Evolutionary conservation across 2,888 invertebrate genomes (phyloP).

Genomic region (Pilophorus perplexus): DNA sequence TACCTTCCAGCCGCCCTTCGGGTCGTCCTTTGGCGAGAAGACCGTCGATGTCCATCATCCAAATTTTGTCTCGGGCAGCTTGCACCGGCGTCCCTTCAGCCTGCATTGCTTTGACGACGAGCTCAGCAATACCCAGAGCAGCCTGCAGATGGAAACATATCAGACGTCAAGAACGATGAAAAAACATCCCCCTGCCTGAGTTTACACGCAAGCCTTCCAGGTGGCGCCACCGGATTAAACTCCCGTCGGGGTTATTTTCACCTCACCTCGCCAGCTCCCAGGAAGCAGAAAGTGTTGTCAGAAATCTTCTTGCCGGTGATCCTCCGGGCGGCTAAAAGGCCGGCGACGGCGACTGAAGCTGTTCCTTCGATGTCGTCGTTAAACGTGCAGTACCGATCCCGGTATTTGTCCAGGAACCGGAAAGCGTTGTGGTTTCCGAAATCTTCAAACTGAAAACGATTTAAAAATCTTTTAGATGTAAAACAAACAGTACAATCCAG

Average conservation of each 20-base stretch:
- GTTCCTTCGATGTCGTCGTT: constrained; percentile 99
- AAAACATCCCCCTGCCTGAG: too few relatives aligned
- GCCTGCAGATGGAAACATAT: constrained; percentile 60
- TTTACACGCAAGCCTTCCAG: too few relatives aligned
- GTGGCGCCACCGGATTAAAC: too few relatives aligned
- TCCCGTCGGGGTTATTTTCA: too few relatives aligned
- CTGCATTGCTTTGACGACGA: constrained; percentile 86
- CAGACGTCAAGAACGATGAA: constrained; percentile 6
- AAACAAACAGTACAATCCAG: background rate
- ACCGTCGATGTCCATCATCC: constrained; percentile 94
- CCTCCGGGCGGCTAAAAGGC: constrained; percentile 75
- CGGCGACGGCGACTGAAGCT: constrained; percentile 92
- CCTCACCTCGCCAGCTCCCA: constrained; percentile 77
- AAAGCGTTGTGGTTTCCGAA: constrained; percentile 98
- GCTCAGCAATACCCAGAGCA: constrained; percentile 86
- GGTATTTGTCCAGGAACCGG: constrained; percentile 85
- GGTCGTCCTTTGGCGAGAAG: constrained; percentile 57
- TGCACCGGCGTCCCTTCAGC: constrained; percentile 60
- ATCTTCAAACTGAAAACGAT: constrained; percentile 84
- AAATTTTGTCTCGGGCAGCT: constrained; percentile 85
- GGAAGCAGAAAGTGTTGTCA: constrained; percentile 86
- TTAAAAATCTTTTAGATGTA: constrained; percentile 9
- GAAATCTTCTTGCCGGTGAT: constrained; percentile 77
- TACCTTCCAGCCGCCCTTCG: constrained; percentile 50
- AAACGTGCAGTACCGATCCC: constrained; percentile 90